Evolutionary conservation across 2,113 vertebrate species (phyloP).

Genomic region (Brachypteracias leptosomus): DNA sequence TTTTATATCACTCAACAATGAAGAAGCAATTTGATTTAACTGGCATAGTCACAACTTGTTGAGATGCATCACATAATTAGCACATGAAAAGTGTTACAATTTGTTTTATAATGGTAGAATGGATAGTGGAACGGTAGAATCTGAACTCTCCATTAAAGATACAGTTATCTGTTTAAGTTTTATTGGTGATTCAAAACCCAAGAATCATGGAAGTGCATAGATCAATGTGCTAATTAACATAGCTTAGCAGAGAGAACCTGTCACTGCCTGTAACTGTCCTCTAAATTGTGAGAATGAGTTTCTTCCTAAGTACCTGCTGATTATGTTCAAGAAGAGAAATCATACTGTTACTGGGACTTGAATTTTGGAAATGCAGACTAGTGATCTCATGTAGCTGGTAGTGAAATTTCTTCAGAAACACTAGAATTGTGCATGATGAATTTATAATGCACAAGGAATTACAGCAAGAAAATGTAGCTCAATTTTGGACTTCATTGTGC

Average conservation of each 20-base stretch:
- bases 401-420: not conserved
- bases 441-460: not conserved
- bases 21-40: not conserved
- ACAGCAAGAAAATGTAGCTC: not conserved
- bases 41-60: not conserved
- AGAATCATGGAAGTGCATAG: not conserved
- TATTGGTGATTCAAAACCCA: not conserved
- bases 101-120: not conserved
- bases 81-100: not conserved
- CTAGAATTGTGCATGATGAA: not conserved
- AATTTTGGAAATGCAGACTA: not conserved
- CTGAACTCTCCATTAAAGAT: not conserved
- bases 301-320: not conserved
- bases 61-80: not conserved
- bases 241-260: not conserved
- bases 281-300: not conserved
- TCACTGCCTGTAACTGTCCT: not conserved
- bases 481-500: not conserved
- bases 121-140: not conserved
- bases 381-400: not conserved
- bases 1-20: rapidly evolving
- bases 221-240: not conserved
- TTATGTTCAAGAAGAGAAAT: not conserved
- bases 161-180: not conserved
- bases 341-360: not conserved